Base-by-base conservation (phyloP, 2,888 invertebrate genomes). In the Rhynchonema sp. region DNA sequence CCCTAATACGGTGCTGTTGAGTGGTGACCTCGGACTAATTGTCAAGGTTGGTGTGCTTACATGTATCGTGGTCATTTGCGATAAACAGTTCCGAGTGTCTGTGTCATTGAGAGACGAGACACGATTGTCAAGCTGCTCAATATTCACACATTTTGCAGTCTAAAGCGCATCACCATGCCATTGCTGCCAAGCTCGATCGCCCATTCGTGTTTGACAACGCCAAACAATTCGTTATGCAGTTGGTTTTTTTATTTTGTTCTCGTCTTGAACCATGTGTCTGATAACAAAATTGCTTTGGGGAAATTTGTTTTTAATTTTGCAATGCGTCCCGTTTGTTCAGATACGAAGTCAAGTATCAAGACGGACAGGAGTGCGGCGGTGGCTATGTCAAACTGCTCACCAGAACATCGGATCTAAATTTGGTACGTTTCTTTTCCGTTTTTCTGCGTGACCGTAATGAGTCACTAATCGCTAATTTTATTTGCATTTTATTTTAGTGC, bases 351-450 rank as follows among this genome's bases (percentile, higher is more conserved):
- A 77, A 77, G 62, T 84, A 91, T 64, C 84, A 96, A 82, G 89
- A 91, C 70, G 94, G 92, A 0, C 91, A 92, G 77, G 94, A 94
- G 75, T 98, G 98, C 76, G 98, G 98, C 55, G 98, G 98, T 17
- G 91, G 94, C 13, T 98, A 99, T 75, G 78, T 98, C 57, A 98
- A 98, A 76, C 80, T 99, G 55, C 78, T 98, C 25, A 85, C 87
- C 20, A 80, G 83, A 29, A 82, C 83, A 60, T 78, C 81, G 55
- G 79, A 82, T 56, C 75, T 81, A 38, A 80, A 82, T 71, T 79
- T 92, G 71, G 62, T 62, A 30, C 22, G 46, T 56, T 67, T 60
- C 9, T 23, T 23, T 53, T 53, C 23, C 53, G n/a, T n/a, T n/a
- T n/a, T n/a, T n/a, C n/a, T n/a, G n/a, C n/a, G n/a, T n/a, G n/a